Conservation (phyloP, 2,888 invertebrate species). For the Drosophila mayaguana region DNA sequence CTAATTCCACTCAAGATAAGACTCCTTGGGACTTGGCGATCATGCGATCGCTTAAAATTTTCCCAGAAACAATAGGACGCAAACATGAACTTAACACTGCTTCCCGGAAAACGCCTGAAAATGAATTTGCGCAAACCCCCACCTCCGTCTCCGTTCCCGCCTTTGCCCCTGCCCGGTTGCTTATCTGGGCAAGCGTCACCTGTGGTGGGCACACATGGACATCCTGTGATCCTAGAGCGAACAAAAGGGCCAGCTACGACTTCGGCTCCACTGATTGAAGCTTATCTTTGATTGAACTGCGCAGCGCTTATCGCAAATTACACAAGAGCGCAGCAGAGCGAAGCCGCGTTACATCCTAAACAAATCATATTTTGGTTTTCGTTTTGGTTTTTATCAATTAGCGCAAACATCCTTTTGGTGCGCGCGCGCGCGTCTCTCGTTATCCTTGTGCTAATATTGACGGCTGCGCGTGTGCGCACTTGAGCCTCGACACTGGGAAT, state of each 20-base stretch:
- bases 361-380: slow-evolving; percentile 56
- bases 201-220: slow-evolving; percentile 59
- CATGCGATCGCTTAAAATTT: slow-evolving; percentile 33
- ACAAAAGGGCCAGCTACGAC: slow-evolving; percentile 38
- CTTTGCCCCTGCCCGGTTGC: slow-evolving; percentile 17
- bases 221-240: slow-evolving; percentile 57
- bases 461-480: slow-evolving; percentile 71
- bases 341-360: slow-evolving; percentile 53
- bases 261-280: slow-evolving; percentile 52
- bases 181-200: slow-evolving; percentile 62
- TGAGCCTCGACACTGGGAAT: slow-evolving; percentile 60
- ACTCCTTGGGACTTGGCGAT: slow-evolving; percentile 19
- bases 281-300: slow-evolving; percentile 72
- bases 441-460: slow-evolving; percentile 78
- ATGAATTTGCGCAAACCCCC: slow-evolving; percentile 56
- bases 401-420: slow-evolving; percentile 74
- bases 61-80: slow-evolving; percentile 74
- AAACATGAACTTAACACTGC: slow-evolving; percentile 74
- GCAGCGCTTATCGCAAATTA: slow-evolving; percentile 68
- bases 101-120: slow-evolving; percentile 72
- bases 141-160: neutral
- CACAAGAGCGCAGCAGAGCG: slow-evolving; percentile 39
- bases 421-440: slow-evolving; percentile 61
- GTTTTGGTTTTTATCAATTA: slow-evolving; percentile 67
- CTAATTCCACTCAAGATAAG: slow-evolving; percentile 21